Conservation (phyloP, 2,113 vertebrate genomes). For the Drymodes brunneopygia region DNA sequence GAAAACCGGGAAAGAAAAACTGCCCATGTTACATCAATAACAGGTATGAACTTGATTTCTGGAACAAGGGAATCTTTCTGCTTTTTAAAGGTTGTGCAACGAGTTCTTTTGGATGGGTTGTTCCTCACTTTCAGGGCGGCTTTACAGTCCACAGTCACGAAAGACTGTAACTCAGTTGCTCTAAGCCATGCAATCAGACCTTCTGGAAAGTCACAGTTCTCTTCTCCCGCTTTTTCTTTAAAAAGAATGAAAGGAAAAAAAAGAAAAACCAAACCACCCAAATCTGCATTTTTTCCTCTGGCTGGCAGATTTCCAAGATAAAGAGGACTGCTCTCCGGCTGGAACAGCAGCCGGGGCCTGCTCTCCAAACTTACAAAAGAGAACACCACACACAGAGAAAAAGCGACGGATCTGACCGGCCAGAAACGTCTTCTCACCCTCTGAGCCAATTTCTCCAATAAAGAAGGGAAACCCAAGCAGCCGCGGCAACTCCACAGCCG, state of each 20-base stretch:
- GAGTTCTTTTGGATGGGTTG: slow-evolving; percentile 42
- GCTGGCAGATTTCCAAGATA: slow-evolving; percentile 60
- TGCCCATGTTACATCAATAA: slow-evolving; percentile 41
- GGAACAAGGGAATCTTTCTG: slow-evolving; percentile 8
- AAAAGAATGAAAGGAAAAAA: not conserved
- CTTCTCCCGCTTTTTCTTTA: not conserved
- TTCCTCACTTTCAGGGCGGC: slow-evolving; percentile 37
- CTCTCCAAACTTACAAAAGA: slow-evolving; percentile 23
- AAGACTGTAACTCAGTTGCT: not conserved
- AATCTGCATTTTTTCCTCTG: not conserved
- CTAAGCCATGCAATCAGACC: not conserved
- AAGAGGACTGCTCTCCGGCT: slow-evolving; percentile 22
- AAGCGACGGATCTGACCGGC: not conserved
- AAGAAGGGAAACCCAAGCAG: not conserved
- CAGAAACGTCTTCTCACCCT: not conserved
- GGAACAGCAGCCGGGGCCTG: slow-evolving; percentile 30
- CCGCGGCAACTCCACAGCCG: not conserved
- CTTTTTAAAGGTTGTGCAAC: slow-evolving; percentile 68
- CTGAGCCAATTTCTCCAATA: not conserved
- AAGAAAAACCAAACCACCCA: not conserved
- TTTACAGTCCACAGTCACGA: slow-evolving; percentile 38
- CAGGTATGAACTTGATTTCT: slow-evolving; percentile 73
- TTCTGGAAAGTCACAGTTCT: not conserved
- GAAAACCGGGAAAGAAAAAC: not conserved
- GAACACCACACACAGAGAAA: not conserved